Evolutionary conservation across 2,888 invertebrate genomes (phyloP).

Genomic region (Patella pellucida): DNA sequence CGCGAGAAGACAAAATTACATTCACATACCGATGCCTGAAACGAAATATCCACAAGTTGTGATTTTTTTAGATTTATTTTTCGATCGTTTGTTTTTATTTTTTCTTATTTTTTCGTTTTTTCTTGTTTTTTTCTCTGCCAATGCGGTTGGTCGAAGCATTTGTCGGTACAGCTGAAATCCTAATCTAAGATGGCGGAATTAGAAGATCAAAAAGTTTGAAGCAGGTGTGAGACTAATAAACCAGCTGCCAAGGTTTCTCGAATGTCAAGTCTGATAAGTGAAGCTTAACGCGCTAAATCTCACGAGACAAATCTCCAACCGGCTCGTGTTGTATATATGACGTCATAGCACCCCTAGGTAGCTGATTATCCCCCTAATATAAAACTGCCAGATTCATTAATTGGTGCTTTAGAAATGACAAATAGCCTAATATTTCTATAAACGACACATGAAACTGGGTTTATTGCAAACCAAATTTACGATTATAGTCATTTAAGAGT

Average conservation of each 20-base stretch:
- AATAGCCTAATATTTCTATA: no score
- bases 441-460: no score
- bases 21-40: background rate
- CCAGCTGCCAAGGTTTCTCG: conserved; percentile 1
- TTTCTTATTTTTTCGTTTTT: background rate
- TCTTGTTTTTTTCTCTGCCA: background rate
- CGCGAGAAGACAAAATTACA: conserved; percentile 10
- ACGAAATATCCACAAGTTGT: conserved; percentile 1
- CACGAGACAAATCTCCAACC: background rate
- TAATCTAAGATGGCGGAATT: background rate
- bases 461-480: no score
- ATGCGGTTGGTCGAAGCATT: conserved; percentile 7
- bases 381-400: no score
- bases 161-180: conserved; percentile 10
- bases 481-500: no score
- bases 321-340: background rate
- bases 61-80: background rate
- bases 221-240: conserved; percentile 11
- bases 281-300: conserved; percentile 3
- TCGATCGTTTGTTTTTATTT: background rate
- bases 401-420: no score
- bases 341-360: background rate
- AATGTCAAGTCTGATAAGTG: conserved; percentile 8
- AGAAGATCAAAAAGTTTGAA: conserved; percentile 5
- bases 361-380: no score